Evolutionary conservation across 2,888 invertebrate species (phyloP).

Genomic region (Epirrhoe alternata): DNA sequence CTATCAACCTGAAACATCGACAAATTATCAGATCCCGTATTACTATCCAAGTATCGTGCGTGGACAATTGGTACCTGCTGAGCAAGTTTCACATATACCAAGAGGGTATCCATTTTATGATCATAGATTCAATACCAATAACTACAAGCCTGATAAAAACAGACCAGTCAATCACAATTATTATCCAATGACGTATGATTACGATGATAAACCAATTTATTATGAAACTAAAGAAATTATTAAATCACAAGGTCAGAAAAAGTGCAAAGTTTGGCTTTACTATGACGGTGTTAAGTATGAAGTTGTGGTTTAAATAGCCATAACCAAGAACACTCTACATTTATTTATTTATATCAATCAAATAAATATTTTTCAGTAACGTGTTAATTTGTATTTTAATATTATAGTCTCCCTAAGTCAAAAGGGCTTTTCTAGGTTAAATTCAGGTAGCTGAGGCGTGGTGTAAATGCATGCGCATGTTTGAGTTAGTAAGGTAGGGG

Average conservation of each 20-base stretch:
- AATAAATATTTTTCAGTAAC: background rate
- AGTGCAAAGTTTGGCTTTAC: constrained; percentile 69
- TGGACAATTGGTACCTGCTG: constrained; percentile 35
- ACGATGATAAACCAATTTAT: constrained; percentile 46
- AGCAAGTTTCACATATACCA: constrained; percentile 27
- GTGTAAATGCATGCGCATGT: background rate
- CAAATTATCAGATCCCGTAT: constrained; percentile 31
- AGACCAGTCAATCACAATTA: constrained; percentile 33
- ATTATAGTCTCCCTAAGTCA: background rate
- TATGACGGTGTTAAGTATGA: constrained; percentile 71
- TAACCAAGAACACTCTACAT: background rate
- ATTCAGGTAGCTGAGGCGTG: constrained; percentile 1
- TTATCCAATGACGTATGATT: constrained; percentile 37
- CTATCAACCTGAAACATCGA: constrained; percentile 21
- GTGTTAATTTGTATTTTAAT: background rate
- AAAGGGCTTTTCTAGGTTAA: background rate
- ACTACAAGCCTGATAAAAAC: constrained; percentile 38
- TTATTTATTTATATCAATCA: background rate
- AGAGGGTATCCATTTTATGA: constrained; percentile 25
- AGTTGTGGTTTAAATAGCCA: constrained; percentile 47
- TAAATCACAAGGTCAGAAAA: constrained; percentile 54
- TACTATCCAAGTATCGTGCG: constrained; percentile 37
- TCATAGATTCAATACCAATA: constrained; percentile 30
- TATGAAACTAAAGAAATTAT: constrained; percentile 56
- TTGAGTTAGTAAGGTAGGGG: constrained; percentile 7